Percentiles rank a stretch among this genome's conserved stretches.
These are phyloP conservation scores for Eurystomus gularis DNA, from an alignment of 2,113 vertebrate genomes.

Conservation along the genomic window DNA sequence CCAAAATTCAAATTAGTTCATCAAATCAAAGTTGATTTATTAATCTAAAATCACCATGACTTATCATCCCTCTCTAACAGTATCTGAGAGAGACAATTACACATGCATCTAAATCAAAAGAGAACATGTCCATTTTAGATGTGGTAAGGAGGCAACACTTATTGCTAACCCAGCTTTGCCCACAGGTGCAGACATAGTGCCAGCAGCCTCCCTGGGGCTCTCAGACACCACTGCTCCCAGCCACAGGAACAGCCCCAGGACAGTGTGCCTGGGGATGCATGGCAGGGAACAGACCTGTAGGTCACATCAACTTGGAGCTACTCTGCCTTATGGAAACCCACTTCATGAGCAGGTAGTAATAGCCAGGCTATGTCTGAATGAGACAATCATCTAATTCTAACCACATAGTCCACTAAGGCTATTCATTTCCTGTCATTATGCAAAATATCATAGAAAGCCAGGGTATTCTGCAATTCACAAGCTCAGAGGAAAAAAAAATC, in stretches of 20 bases:
- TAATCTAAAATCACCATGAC: neutral
- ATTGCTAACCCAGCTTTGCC: neutral
- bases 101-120: neutral
- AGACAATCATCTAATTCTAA: neutral
- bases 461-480: neutral
- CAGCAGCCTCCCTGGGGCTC: neutral
- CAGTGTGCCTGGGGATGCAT: rapidly evolving
- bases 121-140: neutral
- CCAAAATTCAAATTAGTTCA: neutral
- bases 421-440: neutral
- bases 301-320: neutral
- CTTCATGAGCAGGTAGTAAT: neutral
- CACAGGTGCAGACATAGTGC: rapidly evolving
- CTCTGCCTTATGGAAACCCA: neutral
- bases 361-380: neutral
- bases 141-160: neutral
- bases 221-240: rapidly evolving
- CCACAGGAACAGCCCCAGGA: neutral
- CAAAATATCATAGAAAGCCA: neutral
- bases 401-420: neutral
- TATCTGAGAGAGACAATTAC: neutral
- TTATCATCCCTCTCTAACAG: neutral
- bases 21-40: neutral
- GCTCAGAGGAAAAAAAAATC: neutral
- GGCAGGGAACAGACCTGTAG: neutral